Base-by-base conservation (phyloP, 1,140 invertebrate genomes). In the Pseudomyrmex gracilis region DNA sequence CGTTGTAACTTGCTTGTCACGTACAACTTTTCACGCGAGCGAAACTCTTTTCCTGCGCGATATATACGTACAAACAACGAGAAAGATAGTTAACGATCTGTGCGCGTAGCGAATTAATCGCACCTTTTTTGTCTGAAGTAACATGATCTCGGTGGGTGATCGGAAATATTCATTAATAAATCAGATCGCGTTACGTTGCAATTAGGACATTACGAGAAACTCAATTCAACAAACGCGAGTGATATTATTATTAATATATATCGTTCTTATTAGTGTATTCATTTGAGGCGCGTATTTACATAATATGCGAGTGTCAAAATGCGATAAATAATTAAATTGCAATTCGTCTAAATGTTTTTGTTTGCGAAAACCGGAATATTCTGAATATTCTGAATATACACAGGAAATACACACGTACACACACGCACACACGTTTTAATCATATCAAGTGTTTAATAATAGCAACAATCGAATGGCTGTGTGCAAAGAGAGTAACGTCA, bases 181-280 rank as follows among this genome's bases (percentile, higher is more conserved):
- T 70, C 43, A 47, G 20, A n/a, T 80, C 22, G 43, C 1, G 64
- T 58, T 80, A 5, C 22, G 24, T 70, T 57, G 47, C 49, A 34
- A 34, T 58, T 58, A n/a, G 66, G 58, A 80, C 34, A 70, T 80
- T 60, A 58, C 47, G 24, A 58, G 53, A 51, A 24, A 24, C 20
- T 71, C 43, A n/a, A 45, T 7, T 58, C 58, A 49, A 49, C 55
- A 60, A 76, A 4, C 13, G 15, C 17, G 8, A 47, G 34, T 34
- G 34, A 78, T 68, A 13, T 10, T 9, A n/a, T 71, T 80, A 71
- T 71, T 58, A 49, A 80, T 49, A 47, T 70, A 22, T 58, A 71
- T 80, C 49, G 66, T 10, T 8, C 22, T 80, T 20, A 80, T 80
- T 80, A 71, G 55, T 15, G 9, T 58, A 71, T 12, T 71, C 58